Evolutionary conservation across 2,113 vertebrate genomes (phyloP).

Genomic region (Motacilla alba): DNA sequence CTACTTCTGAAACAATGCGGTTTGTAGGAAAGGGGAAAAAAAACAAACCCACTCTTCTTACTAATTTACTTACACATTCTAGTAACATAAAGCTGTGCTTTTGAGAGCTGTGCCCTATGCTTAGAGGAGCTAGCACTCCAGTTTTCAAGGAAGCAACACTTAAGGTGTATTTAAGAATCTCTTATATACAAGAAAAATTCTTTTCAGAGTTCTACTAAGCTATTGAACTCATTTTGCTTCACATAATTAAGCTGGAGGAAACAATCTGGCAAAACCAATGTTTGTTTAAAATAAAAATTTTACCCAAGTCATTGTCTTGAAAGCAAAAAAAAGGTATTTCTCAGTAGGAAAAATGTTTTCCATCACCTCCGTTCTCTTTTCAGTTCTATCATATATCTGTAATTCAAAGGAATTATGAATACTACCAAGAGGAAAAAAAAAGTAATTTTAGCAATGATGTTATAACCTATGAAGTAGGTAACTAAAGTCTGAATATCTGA

Average conservation of each 20-base stretch:
- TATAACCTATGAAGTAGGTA: neutral
- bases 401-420: neutral
- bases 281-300: neutral
- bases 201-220: neutral
- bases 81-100: neutral
- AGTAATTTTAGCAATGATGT: neutral
- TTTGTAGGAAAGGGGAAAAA: neutral
- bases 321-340: neutral
- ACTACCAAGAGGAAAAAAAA: neutral
- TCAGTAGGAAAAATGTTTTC: neutral
- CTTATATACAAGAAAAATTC: neutral
- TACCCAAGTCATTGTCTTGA: neutral
- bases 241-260: neutral
- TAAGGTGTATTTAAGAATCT: neutral
- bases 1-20: neutral
- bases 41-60: neutral
- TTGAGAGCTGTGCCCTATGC: neutral
- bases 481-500: neutral
- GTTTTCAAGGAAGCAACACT: neutral
- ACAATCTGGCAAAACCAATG: neutral
- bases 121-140: neutral
- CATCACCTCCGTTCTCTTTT: neutral
- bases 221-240: neutral
- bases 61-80: neutral
- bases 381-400: neutral